phyloP scores from a whole-genome alignment of 2,797 vertebrate species.

The Neopelma chrysocephalum region DNA sequence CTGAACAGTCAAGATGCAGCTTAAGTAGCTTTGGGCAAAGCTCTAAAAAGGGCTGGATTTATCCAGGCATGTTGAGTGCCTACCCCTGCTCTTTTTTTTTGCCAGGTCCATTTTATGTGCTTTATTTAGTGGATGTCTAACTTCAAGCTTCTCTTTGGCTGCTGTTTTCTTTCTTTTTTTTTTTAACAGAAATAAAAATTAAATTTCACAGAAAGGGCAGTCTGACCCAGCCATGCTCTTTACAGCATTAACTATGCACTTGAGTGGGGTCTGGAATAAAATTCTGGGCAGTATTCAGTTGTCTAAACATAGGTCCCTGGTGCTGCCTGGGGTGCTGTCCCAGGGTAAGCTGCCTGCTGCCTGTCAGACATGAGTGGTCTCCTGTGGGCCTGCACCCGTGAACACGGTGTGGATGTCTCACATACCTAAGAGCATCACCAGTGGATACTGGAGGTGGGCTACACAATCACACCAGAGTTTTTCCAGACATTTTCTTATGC shows the following conservation, averaged over 20 bases:
- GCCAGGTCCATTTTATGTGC: background rate
- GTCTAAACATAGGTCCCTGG: background rate
- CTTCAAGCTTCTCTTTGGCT: background rate
- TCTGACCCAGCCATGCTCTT: background rate
- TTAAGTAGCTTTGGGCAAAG: background rate
- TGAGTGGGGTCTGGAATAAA: background rate
- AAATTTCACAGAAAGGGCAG: background rate
- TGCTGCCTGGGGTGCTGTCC: background rate
- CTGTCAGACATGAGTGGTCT: background rate
- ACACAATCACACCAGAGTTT: background rate
- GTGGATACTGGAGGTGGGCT: background rate
- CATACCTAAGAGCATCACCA: background rate
- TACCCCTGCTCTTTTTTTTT: background rate
- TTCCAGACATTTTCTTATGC: background rate
- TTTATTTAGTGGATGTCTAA: background rate
- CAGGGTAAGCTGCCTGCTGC: background rate
- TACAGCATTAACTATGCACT: background rate
- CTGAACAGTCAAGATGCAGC: background rate
- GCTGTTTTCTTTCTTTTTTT: background rate
- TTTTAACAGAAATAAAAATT: background rate
- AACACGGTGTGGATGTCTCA: background rate
- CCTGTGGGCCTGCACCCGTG: background rate
- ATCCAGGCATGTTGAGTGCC: background rate
- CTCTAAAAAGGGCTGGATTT: background rate
- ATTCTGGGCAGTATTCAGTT: background rate